phyloP scores from a whole-genome alignment of 2,797 vertebrate species.

The Enteromius paludinosus region DNA sequence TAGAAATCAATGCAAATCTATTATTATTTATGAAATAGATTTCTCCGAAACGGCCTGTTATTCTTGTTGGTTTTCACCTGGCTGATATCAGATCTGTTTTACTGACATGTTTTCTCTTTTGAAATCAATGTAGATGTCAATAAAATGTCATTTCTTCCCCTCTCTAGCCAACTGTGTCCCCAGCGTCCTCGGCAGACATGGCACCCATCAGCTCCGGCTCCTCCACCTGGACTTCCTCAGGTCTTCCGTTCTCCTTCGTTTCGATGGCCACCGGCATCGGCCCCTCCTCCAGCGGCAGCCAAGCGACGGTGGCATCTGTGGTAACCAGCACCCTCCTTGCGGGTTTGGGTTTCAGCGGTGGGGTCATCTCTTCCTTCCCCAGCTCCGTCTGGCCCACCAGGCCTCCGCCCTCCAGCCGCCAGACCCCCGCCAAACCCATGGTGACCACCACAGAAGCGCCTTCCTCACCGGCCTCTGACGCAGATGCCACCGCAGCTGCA shows the following conservation, averaged over 20 bases:
- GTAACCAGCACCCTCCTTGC: slow-evolving; percentile 95
- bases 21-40: not conserved
- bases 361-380: slow-evolving; percentile 93
- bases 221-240: slow-evolving; percentile 96
- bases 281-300: slow-evolving; percentile 93
- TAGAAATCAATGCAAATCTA: not conserved
- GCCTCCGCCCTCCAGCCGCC: slow-evolving; percentile 68
- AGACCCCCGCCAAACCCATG: slow-evolving; percentile 61
- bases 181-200: slow-evolving; percentile 95
- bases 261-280: slow-evolving; percentile 97
- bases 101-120: not conserved
- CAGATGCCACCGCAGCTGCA: slow-evolving; percentile 63
- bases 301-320: slow-evolving; percentile 92
- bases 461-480: slow-evolving; percentile 71
- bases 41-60: not conserved
- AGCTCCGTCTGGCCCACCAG: slow-evolving; percentile 91
- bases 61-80: not conserved
- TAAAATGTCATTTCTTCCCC: not conserved
- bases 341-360: slow-evolving; percentile 89
- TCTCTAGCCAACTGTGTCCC: slow-evolving; percentile 89
- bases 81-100: not conserved
- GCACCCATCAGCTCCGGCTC: slow-evolving; percentile 97
- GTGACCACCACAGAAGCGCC: slow-evolving; percentile 71
- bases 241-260: slow-evolving; percentile 95
- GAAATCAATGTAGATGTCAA: not conserved